Conservation (phyloP, 1,140 invertebrate species). For the Periplaneta americana region DNA sequence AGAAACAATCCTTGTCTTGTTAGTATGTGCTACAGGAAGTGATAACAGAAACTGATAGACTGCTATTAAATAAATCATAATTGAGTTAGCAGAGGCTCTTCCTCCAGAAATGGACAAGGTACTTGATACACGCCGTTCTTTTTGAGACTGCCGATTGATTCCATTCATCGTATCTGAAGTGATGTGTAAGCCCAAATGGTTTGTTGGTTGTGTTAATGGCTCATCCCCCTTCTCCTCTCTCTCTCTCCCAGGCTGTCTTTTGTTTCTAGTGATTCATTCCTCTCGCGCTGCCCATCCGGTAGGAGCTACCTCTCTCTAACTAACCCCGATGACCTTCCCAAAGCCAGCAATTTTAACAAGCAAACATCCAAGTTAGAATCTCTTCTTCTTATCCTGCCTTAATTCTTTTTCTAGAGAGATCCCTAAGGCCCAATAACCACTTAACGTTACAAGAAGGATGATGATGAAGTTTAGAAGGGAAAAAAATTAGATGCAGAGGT, state of each 20-base stretch:
- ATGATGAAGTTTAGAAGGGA: not conserved
- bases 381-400: not conserved
- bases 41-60: too few species aligned
- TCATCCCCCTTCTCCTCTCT: too few species aligned
- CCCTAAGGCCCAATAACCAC: not conserved
- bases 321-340: not conserved
- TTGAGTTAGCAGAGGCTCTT: too few species aligned
- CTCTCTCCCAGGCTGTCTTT: too few species aligned
- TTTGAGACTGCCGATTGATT: too few species aligned
- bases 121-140: too few species aligned
- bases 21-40: too few species aligned
- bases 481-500: not conserved
- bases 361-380: not conserved
- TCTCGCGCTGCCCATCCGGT: not conserved
- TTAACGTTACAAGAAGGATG: not conserved
- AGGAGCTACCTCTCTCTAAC: not conserved
- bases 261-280: not conserved
- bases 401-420: not conserved
- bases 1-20: too few species aligned
- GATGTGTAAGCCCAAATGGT: not conserved
- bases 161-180: not conserved
- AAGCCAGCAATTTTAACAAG: not conserved
- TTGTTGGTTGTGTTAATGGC: not conserved
- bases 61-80: too few species aligned
- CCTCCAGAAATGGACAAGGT: too few species aligned